Percentiles rank a stretch among this genome's conserved stretches.
phyloP scores from a whole-genome alignment of 2,797 vertebrate genomes.

The Ceryle rudis region DNA sequence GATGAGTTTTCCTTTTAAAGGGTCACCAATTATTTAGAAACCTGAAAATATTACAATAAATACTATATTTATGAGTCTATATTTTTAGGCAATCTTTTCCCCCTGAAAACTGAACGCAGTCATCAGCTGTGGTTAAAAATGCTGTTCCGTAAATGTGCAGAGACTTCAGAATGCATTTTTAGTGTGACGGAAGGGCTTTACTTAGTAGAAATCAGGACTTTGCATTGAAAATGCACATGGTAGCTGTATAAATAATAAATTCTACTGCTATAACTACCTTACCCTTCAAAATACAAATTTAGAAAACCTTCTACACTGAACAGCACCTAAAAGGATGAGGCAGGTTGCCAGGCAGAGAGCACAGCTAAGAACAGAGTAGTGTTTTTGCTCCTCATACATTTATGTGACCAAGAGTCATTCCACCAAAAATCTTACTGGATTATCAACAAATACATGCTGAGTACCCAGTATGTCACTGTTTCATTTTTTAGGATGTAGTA shows the following conservation, averaged over 20 bases:
- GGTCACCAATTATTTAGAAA: neutral
- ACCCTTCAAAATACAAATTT: slow-evolving; percentile 13
- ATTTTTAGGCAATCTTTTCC: slow-evolving; percentile 9
- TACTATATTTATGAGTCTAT: neutral
- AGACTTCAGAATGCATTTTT: slow-evolving; percentile 59
- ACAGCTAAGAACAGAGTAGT: neutral
- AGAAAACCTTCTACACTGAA: neutral
- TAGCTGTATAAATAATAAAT: slow-evolving; percentile 67
- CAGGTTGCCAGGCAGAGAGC: neutral
- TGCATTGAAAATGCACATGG: slow-evolving; percentile 16
- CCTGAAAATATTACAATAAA: slow-evolving; percentile 35
- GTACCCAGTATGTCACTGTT: accelerated
- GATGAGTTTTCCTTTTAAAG: neutral
- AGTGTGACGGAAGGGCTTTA: slow-evolving; percentile 47
- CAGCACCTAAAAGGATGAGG: neutral
- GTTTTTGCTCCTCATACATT: neutral
- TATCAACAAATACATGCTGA: neutral
- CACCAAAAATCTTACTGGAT: neutral
- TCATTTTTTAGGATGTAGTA: neutral
- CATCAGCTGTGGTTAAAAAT: slow-evolving; percentile 54
- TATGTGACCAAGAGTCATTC: neutral
- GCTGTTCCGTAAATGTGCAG: slow-evolving; percentile 45
- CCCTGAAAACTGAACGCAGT: neutral
- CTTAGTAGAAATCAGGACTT: slow-evolving; percentile 41
- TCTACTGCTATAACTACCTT: slow-evolving; percentile 23